A percentile compares a stretch with the other conserved stretches of the same genome.
Evolutionary conservation across 2,888 invertebrate genomes (phyloP).

Genomic region (Sclerodermus sp.): DNA sequence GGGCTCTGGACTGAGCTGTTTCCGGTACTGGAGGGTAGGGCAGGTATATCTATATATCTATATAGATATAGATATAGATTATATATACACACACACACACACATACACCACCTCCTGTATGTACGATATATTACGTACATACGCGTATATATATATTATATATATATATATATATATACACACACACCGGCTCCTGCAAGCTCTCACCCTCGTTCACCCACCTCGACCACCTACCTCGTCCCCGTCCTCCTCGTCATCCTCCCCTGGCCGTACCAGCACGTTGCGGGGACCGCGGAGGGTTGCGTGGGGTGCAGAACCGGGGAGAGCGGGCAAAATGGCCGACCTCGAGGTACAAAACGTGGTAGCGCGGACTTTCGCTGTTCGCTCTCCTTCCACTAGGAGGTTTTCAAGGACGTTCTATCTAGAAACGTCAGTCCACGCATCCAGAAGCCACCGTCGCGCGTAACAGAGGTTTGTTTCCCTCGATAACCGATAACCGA

Average conservation of each 20-base stretch:
- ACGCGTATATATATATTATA: no score
- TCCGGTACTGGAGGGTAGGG: conserved; percentile 51
- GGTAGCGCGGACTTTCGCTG: conserved; percentile 41
- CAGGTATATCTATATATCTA: conserved; percentile 46
- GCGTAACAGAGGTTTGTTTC: no score
- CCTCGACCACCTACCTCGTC: conserved; percentile 29
- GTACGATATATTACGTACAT: no score
- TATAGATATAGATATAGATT: not conserved
- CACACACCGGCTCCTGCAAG: conserved; percentile 18
- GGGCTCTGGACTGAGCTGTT: conserved; percentile 44
- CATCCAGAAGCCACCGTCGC: no score
- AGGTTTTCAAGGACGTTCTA: conserved; percentile 22
- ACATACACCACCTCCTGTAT: no score
- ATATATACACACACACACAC: no score
- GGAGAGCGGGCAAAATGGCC: conserved; percentile 51
- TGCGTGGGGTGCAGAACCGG: conserved; percentile 28
- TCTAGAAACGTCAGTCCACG: conserved; percentile 17
- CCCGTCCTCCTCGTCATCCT: conserved; percentile 8
- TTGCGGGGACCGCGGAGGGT: conserved; percentile 38
- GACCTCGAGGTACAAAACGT: conserved; percentile 47
- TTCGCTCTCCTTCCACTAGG: conserved; percentile 21
- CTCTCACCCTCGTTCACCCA: conserved; percentile 46
- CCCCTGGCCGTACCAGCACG: conserved; percentile 19
- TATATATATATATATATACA: conserved; percentile 31
- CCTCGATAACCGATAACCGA: no score